A percentile compares a stretch with the other conserved stretches of the same genome.
Evolutionary conservation across 2,113 vertebrate species (phyloP).

Genomic region (Gymnorhina tibicen): DNA sequence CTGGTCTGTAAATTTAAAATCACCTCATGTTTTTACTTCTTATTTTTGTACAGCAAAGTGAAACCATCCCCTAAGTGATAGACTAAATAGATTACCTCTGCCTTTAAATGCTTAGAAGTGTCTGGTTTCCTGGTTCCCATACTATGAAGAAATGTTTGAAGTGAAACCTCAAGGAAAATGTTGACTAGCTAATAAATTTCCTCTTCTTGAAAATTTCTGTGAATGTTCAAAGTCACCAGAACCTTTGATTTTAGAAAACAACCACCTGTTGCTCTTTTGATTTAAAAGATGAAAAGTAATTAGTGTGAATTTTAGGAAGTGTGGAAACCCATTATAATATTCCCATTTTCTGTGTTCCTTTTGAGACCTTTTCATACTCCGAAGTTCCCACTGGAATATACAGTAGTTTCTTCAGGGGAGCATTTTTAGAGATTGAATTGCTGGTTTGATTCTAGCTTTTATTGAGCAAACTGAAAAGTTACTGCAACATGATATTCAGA

Average conservation of each 20-base stretch:
- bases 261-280: neutral
- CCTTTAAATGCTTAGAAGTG: neutral
- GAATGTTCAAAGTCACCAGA: neutral
- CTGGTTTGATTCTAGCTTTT: neutral
- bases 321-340: neutral
- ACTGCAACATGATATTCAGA: neutral
- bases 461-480: neutral
- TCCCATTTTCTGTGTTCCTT: neutral
- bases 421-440: neutral
- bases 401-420: neutral
- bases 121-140: neutral
- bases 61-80: neutral
- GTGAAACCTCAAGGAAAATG: neutral
- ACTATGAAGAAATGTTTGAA: neutral
- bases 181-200: neutral
- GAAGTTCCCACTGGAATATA: neutral
- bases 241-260: neutral
- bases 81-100: neutral
- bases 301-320: neutral
- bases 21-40: neutral
- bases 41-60: neutral
- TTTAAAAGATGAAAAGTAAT: neutral
- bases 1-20: neutral
- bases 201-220: neutral
- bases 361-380: neutral